These are phyloP conservation scores for Chinchilla lanigera DNA, from an alignment of 2,113 vertebrate genomes.

Conservation along the genomic window DNA sequence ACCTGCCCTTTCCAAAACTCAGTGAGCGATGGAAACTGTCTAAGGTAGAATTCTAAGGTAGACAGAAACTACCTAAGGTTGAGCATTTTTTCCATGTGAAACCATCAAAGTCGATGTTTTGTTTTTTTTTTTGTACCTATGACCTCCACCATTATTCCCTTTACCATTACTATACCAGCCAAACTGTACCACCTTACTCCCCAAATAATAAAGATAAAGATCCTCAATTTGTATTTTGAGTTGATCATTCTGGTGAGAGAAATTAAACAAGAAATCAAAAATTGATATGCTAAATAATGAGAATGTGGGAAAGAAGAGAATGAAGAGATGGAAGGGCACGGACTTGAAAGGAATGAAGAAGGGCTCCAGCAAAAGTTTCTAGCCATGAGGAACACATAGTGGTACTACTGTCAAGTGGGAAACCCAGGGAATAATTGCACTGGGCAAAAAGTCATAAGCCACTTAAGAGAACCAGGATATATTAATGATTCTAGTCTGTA, in stretches of 20 bases:
- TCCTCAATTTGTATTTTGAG: slow-evolving; percentile 42
- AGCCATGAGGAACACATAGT: neutral
- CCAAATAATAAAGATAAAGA: slow-evolving; percentile 2
- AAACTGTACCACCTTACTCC: neutral
- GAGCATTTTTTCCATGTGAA: neutral
- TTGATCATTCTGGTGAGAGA: slow-evolving; percentile 42
- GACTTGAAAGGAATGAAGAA: neutral
- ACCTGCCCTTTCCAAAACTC: neutral
- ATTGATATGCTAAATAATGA: slow-evolving; percentile 39
- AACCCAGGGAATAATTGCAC: neutral
- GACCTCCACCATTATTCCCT: neutral
- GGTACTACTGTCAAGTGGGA: neutral
- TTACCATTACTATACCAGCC: neutral
- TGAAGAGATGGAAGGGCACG: neutral
- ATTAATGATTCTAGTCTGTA: neutral
- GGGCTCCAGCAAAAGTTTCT: neutral
- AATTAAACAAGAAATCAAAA: slow-evolving; percentile 57
- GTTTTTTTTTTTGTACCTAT: neutral
- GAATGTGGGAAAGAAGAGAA: neutral
- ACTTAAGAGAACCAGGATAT: neutral
- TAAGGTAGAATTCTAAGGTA: neutral
- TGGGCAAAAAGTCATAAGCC: neutral
- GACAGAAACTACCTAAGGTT: too few relatives aligned
- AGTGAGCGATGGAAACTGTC: neutral
- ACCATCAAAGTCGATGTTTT: neutral